These are phyloP conservation scores for Acrossocheilus fasciatus DNA, from an alignment of 2,797 vertebrate species.

Conservation along the genomic window DNA sequence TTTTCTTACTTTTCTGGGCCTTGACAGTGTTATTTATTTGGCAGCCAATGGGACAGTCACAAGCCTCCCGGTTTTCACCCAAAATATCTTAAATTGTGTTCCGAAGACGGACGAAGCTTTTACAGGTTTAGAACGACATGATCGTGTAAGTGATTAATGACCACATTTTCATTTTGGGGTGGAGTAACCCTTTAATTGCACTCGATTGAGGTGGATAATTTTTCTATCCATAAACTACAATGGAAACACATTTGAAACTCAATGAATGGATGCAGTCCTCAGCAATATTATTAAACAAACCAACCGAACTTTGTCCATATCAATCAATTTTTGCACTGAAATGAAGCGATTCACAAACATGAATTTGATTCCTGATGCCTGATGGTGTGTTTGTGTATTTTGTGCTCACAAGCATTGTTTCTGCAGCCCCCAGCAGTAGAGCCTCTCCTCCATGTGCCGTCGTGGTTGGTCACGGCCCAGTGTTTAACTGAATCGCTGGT, in stretches of 20 bases:
- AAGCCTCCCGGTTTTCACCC: too few relatives aligned
- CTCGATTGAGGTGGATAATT: too few relatives aligned
- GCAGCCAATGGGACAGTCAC: too few relatives aligned
- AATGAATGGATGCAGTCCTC: not conserved
- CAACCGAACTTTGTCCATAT: not conserved
- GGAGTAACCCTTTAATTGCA: too few relatives aligned
- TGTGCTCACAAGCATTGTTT: constrained; percentile 82
- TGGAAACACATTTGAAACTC: not conserved
- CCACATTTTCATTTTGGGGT: too few relatives aligned
- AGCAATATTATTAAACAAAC: not conserved
- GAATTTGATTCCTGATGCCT: not conserved
- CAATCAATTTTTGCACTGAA: not conserved
- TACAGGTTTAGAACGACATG: too few relatives aligned
- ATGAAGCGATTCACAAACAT: not conserved
- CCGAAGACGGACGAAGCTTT: too few relatives aligned
- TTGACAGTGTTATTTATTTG: too few relatives aligned
- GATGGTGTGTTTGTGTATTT: not conserved
- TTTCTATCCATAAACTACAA: too few relatives aligned
- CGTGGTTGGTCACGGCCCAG: constrained; percentile 84
- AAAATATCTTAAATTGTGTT: too few relatives aligned
- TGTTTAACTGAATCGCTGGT: constrained; percentile 76
- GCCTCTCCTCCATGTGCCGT: constrained; percentile 83
- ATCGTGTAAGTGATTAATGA: too few relatives aligned
- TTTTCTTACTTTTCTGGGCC: too few relatives aligned
- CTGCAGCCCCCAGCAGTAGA: constrained; percentile 86